Base-by-base conservation (phyloP, 35 echinoderm and acorn worm species). In the Diadema setosum region DNA sequence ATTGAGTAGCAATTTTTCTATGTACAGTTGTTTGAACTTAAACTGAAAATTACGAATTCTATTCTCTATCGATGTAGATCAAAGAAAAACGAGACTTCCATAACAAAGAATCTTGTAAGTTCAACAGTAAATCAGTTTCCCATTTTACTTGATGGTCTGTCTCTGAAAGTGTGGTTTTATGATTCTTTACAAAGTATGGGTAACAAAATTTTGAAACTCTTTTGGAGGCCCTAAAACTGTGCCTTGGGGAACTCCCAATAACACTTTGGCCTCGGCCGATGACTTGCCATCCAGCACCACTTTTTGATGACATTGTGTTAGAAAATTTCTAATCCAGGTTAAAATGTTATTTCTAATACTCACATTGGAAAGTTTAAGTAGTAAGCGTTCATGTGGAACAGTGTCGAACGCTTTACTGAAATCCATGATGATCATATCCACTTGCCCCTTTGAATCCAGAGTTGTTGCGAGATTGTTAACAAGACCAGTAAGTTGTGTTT, bases 241-340 rank as follows among this genome's bases (percentile, higher is more conserved):
- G 16, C 91, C 91, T 45, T 93, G 85, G 21, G 85, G 86, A 18
- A 93, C 91, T 20, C 85, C 80, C 14, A 44, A 88, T 27, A 17
- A 52, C 16, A 93, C 42, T 49, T 82, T 16, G 9, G 55, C 60
- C 8, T 45, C 23, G 36, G 20, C 12, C 37, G 80, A 88, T n/a
- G 75, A 12, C 67, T 42, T 7, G 2, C 86, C 91, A 17, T 93
- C 86, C 2, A 91, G 27, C 5, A 93, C 63, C 26, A 88, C 85
- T 76, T 40, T 57, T 37, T 88, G 85, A 12, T 58, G 41, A 3
- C 90, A 14, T 39, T 81, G 61, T 4, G 73, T 82, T 2, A 92
- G 74, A 46, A 87, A 93, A 18, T 5, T 40, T 18, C 41, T 39
- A 30, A 88, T 84, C 80, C 91, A 88, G 18, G 58, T 73, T 3